Evolutionary conservation across 1,140 invertebrate species (phyloP), one percentile per base, ranked within the genome.

Genomic region (Ceratosolen solmsi): DNA sequence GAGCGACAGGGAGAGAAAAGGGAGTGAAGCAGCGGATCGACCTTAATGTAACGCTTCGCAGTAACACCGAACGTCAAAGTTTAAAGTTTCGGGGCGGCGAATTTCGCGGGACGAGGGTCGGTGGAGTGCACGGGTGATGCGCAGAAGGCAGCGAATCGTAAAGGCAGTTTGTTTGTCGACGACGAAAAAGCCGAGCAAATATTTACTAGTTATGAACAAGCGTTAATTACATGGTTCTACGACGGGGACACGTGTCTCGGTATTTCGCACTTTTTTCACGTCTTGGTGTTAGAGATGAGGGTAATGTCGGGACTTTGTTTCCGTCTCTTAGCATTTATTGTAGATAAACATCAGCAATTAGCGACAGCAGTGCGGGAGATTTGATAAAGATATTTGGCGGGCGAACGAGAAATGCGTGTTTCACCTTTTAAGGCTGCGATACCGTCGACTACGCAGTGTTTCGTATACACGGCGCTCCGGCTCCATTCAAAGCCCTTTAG

Each of bases 11-110:
- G 27, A 63, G 20, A 38, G 3, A 22, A 17, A 49, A 56, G 38
- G 56, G 51, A 20, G 54, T 0, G 20, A n/a, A 25, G 25, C 36
- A 54, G 36, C 2, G 41, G 71, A 71, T 79, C 78, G 78, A 79
- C 68, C 49, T 58, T 82, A 82, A 82, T 77, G 80, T 82, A 82
- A 82, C 80, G 68, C 74, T 77, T 76, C 63, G 51, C 41, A 58
- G 60, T n/a, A 76, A 36, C 65, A 36, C 33, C 73, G 56, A 80
- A 75, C 72, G 71, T 75, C 72, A 77, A 75, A 77, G 65, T 82
- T 77, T 65, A 82, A 77, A 82, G 74, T 77, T 74, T 79, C 38
- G 60, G 33, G 11, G 20, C 49, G 79, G 27, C 1, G 51, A 68
- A 68, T 38, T 38, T 38, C 51, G 78, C 49, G 78, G 65, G 9